A percentile compares a stretch with the other conserved stretches of the same genome.
Conservation (phyloP, 1,140 invertebrate genomes). For the Lordiphosa clarofinis region DNA sequence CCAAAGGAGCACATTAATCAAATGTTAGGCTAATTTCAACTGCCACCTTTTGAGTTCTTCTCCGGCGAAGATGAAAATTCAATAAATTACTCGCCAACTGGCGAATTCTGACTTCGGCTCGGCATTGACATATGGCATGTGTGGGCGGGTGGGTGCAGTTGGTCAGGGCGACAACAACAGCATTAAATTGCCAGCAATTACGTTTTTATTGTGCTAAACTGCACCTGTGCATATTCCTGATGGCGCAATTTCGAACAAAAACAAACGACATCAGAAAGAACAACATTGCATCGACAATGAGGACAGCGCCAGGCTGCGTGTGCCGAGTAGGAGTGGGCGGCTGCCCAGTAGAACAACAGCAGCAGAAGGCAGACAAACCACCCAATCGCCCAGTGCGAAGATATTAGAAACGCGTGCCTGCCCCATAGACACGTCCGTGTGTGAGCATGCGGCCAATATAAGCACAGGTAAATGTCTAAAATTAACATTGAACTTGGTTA, state of each 20-base stretch:
- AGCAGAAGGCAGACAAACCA: slow-evolving; percentile 15
- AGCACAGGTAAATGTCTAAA: slow-evolving; percentile 73
- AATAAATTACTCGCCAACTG: slow-evolving; percentile 57
- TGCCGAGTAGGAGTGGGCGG: slow-evolving; percentile 4
- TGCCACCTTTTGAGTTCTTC: slow-evolving; percentile 1
- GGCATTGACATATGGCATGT: slow-evolving; percentile 30
- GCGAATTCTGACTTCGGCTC: slow-evolving; percentile 15
- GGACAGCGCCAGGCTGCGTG: neutral
- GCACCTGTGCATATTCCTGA: slow-evolving; percentile 78
- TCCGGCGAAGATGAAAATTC: slow-evolving; percentile 9
- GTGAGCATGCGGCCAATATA: slow-evolving; percentile 57
- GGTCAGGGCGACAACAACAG: slow-evolving; percentile 54
- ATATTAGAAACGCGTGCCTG: slow-evolving; percentile 30
- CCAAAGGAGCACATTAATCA: slow-evolving; percentile 63
- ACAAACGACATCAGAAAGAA: slow-evolving; percentile 77
- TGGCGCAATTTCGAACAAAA: slow-evolving; percentile 78
- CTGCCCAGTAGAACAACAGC: slow-evolving; percentile 65
- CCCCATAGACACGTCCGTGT: slow-evolving; percentile 17
- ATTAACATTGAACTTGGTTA: slow-evolving; percentile 73
- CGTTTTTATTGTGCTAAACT: slow-evolving; percentile 78
- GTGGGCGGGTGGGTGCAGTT: slow-evolving; percentile 5
- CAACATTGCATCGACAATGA: slow-evolving; percentile 55
- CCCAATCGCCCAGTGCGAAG: neutral
- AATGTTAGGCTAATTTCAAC: slow-evolving; percentile 60
- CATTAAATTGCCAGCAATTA: slow-evolving; percentile 76